A percentile compares a stretch with the other conserved stretches of the same genome.
Conservation (phyloP, 2,113 vertebrate species). For the Neogobius melanostomus region DNA sequence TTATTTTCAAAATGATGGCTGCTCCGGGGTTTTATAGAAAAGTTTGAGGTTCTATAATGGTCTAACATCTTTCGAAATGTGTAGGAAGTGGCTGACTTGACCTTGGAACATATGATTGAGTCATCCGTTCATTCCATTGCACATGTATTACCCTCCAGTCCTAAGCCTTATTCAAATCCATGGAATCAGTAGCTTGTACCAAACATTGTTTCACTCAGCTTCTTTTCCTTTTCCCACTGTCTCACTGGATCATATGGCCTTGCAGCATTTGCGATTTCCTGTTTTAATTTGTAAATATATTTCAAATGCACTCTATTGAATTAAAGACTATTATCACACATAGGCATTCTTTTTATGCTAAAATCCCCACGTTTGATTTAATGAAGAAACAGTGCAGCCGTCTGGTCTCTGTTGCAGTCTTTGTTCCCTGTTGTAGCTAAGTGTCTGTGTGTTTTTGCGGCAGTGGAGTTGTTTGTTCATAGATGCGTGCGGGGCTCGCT, state of each 20-base stretch:
- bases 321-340: not conserved
- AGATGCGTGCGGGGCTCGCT: conserved; percentile 67
- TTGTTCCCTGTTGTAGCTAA: not conserved
- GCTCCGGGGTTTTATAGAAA: not conserved
- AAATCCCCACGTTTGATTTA: not conserved
- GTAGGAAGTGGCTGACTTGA: not conserved
- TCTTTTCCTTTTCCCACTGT: no score
- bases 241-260: no score
- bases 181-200: not conserved
- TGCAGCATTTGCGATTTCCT: no score
- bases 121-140: no score
- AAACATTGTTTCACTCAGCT: no score
- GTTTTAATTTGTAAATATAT: no score
- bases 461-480: conserved; percentile 23
- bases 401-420: not conserved
- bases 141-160: no score
- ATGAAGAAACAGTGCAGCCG: not conserved
- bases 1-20: not conserved
- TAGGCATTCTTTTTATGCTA: not conserved
- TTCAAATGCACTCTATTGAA: no score
- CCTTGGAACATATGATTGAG: not conserved
- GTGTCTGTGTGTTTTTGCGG: not conserved
- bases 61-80: not conserved
- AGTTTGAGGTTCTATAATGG: not conserved
- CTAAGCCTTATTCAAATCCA: not conserved